Base-by-base conservation (phyloP, 2,888 invertebrate genomes). In the Polylopha cassiicola region DNA sequence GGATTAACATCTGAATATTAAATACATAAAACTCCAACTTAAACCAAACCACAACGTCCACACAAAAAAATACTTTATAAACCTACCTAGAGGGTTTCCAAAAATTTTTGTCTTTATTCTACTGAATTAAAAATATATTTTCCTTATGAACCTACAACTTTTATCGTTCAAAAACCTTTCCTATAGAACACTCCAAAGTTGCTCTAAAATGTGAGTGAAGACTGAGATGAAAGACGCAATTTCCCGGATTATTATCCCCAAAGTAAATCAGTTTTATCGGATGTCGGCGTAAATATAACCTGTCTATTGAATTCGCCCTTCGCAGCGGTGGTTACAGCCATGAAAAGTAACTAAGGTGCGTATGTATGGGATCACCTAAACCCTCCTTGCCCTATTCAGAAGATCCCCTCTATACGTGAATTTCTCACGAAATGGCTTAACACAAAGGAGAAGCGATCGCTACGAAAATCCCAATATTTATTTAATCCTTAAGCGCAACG, bases 331-430 rank as follows among this genome's bases (percentile, higher is more conserved):
- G 51, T 55, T 53, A 54, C 44, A 58, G 53, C 56, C 48, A 41
- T 48, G 56, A 65, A 59, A 55, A 64, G 73, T 69, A 65, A 65
- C 61, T 58, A 65, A 69, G 62, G 65, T 61, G n/a, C n/a, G 65
- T 58, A 67, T 72, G 64, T 65, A 62, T 59, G 54, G 58, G 54
- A 51, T 63, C 53, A 46, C 44, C 52, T 59, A 55, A 65, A 61
- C 69, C 67, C 66, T 65, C 66, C n/a, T 56, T 55, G 55, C 50
- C 43, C 58, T 60, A 57, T 65, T 68, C 62, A 71, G 34, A 62
- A 53, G 55, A 55, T 54, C 45, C 50, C 55, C 59, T 58, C 50
- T 53, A 53, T 57, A 65, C 61, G 63, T 57, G 69, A 62, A 68
- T 65, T 65, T 61, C 62, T 56, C 57, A 53, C 55, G 55, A 61